Evolutionary conservation across 2,888 invertebrate species (phyloP).

Genomic region (Macrostomum cliftonense): DNA sequence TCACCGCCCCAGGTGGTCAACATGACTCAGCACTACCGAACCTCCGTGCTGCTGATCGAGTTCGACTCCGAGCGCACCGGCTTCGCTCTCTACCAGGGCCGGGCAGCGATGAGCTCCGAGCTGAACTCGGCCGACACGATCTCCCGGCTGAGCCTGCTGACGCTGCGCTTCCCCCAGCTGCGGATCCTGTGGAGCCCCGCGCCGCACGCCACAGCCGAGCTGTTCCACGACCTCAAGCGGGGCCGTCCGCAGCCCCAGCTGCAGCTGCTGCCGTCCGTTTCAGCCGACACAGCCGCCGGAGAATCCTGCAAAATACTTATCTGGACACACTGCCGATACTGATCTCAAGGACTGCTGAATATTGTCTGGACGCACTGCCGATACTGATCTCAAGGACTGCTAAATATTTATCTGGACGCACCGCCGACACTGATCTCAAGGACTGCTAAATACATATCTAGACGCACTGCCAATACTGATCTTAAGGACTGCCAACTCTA

Average conservation of each 20-base stretch:
- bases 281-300: too few relatives aligned
- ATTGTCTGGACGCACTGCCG: too few relatives aligned
- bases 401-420: too few relatives aligned
- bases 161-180: conserved; percentile 76
- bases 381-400: too few relatives aligned
- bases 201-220: conserved; percentile 80
- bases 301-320: too few relatives aligned
- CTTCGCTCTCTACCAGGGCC: conserved; percentile 37
- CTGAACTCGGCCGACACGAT: conserved; percentile 60
- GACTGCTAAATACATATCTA: too few relatives aligned
- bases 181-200: conserved; percentile 87
- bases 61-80: conserved; percentile 57
- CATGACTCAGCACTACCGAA: conserved; percentile 70
- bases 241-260: conserved; percentile 3
- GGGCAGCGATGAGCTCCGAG: conserved; percentile 27
- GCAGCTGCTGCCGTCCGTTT: too few relatives aligned
- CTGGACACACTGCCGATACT: too few relatives aligned
- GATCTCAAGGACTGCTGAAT: too few relatives aligned
- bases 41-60: conserved; percentile 77
- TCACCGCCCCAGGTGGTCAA: conserved; percentile 42
- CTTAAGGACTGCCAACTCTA: too few relatives aligned
- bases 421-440: too few relatives aligned
- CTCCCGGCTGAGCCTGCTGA: conserved; percentile 70
- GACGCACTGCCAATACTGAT: too few relatives aligned
- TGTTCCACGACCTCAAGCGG: conserved; percentile 82